Evolutionary conservation across 2,113 vertebrate species (phyloP).

Genomic region (Xiphorhynchus elegans): DNA sequence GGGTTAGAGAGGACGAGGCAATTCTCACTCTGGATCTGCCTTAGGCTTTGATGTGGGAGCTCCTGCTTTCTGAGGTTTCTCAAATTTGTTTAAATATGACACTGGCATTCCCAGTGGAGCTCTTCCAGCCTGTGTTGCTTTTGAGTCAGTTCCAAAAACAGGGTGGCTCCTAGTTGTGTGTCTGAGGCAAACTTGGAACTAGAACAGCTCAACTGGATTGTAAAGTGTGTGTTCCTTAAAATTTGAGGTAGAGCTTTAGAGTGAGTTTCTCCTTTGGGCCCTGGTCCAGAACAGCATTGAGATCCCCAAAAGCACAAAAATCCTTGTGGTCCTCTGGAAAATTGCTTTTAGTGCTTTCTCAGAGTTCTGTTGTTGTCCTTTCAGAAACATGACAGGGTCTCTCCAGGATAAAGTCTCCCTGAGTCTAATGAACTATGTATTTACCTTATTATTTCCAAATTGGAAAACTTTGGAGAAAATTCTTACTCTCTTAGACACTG

Average conservation of each 20-base stretch:
- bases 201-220: not conserved
- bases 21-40: not conserved
- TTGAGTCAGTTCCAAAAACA: slow-evolving; percentile 20
- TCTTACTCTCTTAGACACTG: not conserved
- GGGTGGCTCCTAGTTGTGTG: not conserved
- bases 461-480: not conserved
- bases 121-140: not conserved
- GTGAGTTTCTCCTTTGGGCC: not conserved
- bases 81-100: not conserved
- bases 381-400: not conserved
- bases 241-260: not conserved
- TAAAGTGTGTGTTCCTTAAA: not conserved
- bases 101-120: slow-evolving; percentile 15
- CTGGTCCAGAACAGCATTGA: not conserved
- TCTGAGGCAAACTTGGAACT: not conserved
- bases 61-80: not conserved
- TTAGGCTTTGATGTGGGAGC: not conserved
- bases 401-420: not conserved
- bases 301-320: not conserved
- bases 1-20: not conserved
- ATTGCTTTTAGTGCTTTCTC: not conserved
- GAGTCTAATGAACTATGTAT: not conserved
- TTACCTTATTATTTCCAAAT: not conserved
- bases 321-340: not conserved
- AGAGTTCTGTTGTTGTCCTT: not conserved